These are phyloP conservation scores for Eupeodes corollae DNA, from an alignment of 1,140 invertebrate genomes.

Conservation along the genomic window DNA sequence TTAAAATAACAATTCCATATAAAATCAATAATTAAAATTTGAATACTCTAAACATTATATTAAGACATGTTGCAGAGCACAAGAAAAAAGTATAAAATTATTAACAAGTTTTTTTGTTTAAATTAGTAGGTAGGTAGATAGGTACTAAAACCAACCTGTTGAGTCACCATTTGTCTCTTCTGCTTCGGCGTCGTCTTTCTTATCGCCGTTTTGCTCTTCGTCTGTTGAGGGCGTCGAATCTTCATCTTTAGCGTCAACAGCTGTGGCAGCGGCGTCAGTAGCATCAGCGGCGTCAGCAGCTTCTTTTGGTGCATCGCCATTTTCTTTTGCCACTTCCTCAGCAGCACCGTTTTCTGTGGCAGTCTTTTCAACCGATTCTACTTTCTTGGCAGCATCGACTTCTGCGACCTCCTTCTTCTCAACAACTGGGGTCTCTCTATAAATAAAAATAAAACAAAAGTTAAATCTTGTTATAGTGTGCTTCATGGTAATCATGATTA, in stretches of 20 bases:
- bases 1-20: not conserved
- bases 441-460: constrained; percentile 1
- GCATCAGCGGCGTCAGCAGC: constrained; percentile 4
- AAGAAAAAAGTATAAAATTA: too few species aligned
- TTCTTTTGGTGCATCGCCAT: constrained; percentile 4
- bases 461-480: too few species aligned
- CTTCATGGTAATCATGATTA: too few species aligned
- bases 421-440: constrained; percentile 32
- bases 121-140: too few species aligned
- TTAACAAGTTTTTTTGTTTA: too few species aligned
- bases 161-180: constrained; percentile 27
- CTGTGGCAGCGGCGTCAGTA: constrained; percentile 29
- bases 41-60: not conserved
- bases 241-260: constrained; percentile 20
- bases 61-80: not conserved
- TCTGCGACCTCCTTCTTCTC: constrained; percentile 33
- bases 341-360: constrained; percentile 20
- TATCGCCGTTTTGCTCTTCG: constrained; percentile 19
- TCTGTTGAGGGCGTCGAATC: constrained; percentile 5
- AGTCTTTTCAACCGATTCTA: constrained; percentile 11
- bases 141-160: constrained; percentile 24
- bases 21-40: not conserved
- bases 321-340: constrained; percentile 12
- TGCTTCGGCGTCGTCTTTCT: constrained; percentile 19
- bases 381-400: constrained; percentile 32